Conservation (phyloP, 1,140 invertebrate genomes). For the Drosophila fuyamai region DNA sequence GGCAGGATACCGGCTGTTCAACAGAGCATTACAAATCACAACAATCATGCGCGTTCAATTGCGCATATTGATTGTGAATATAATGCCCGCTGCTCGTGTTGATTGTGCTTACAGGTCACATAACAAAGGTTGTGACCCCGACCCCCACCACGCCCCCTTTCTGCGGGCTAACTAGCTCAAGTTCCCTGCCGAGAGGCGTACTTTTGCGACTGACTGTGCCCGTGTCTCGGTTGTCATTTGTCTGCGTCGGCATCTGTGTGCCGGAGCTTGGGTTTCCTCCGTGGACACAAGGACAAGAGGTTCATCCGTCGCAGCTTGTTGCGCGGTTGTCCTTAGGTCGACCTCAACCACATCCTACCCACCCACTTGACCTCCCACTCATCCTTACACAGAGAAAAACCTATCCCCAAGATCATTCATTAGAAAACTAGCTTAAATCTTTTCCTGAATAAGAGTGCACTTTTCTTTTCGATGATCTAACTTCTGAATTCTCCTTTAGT, state of each 20-base stretch:
- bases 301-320: slow-evolving; percentile 64
- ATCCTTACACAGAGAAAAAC: neutral
- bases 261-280: slow-evolving; percentile 29
- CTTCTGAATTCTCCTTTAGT: too few relatives aligned
- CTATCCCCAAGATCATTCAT: too few relatives aligned
- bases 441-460: too few relatives aligned
- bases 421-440: too few relatives aligned
- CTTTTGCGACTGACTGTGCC: slow-evolving; percentile 45
- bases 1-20: slow-evolving; percentile 12
- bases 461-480: too few relatives aligned
- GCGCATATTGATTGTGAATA: slow-evolving; percentile 78
- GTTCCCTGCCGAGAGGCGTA: slow-evolving; percentile 44
- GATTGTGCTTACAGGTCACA: slow-evolving; percentile 76
- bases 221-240: slow-evolving; percentile 71
- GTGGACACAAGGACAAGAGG: slow-evolving; percentile 48
- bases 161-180: slow-evolving; percentile 29
- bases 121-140: slow-evolving; percentile 41
- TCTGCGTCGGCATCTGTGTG: slow-evolving; percentile 55
- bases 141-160: neutral
- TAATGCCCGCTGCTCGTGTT: slow-evolving; percentile 59
- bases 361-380: neutral
- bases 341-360: neutral
- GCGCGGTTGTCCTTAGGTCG: slow-evolving; percentile 34
- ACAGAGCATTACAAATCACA: slow-evolving; percentile 61
- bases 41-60: slow-evolving; percentile 77